Evolutionary conservation across 2,113 vertebrate species (phyloP), one percentile per base, ranked within the genome.

Genomic region (Puffinus mauretanicus): DNA sequence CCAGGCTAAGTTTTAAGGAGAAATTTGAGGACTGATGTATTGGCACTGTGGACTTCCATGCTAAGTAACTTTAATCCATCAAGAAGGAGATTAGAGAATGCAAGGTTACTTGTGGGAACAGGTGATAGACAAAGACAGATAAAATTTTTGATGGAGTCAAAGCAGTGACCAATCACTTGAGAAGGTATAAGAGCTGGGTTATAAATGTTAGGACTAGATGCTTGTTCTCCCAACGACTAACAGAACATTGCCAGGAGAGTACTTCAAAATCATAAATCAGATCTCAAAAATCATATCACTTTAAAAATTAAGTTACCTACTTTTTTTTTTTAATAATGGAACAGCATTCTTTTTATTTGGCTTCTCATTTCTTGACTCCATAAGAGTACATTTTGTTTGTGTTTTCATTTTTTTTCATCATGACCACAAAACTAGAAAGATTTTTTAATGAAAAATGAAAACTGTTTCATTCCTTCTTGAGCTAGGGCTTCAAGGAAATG

Each of bases 221-320:
- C 4, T 69, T 66, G 8, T 76, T 77, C 40, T 84, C 22, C 21
- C 17, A 46, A 29, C 9, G 62, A 17, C 27, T 44, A 67, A 29
- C 22, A 46, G 21, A 51, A 65, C 5, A 11, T 40, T 80, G 10
- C 16, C 51, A 66, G 26, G 27, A 73, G 15, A 83, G 6, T 25
- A 62, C 32, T 51, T 90, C 22, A 70, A 32, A 78, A 30, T 40
- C 3, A 5, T 54, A 65, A 82, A 49, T 2, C 0, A 0, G 8
- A 70, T 75, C 26, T 61, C 26, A 82, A 88, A 83, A 88, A 36
- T 61, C 21, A 64, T 0, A 5, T 46, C 10, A 60, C 2, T 46
- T 57, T 15, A 46, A 84, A 81, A 78, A 72, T 51, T 36, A 40
- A 47, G 9, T 73, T 76, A 14, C 1, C 6, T 79, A 29, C 7